These are phyloP conservation scores for Cerastis rubricosa DNA, from an alignment of 2,888 invertebrate species.

Conservation along the genomic window DNA sequence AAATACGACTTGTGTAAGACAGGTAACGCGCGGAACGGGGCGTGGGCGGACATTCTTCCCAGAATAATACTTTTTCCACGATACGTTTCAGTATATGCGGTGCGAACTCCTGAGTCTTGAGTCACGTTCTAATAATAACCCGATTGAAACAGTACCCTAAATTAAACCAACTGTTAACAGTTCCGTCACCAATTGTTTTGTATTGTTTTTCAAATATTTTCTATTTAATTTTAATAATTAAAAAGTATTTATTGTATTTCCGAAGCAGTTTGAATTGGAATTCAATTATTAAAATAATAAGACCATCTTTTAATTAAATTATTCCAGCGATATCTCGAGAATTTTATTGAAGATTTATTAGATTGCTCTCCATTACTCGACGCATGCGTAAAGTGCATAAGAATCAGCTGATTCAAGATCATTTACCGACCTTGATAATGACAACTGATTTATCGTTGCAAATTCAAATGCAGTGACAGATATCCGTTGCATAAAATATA, in stretches of 20 bases:
- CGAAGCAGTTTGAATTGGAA: not conserved
- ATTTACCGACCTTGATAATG: constrained; percentile 84
- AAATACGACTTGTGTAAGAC: constrained; percentile 61
- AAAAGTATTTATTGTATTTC: not conserved
- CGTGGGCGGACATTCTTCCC: constrained; percentile 84
- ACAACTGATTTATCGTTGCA: constrained; percentile 73
- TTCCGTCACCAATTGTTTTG: constrained; percentile 20
- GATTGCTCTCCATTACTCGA: constrained; percentile 31
- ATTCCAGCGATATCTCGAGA: constrained; percentile 3
- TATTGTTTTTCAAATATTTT: not conserved
- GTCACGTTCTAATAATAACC: constrained; percentile 86
- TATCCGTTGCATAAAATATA: constrained; percentile 60
- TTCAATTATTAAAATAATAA: constrained; percentile 9
- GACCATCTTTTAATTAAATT: not conserved
- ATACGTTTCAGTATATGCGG: constrained; percentile 83
- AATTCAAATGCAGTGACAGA: constrained; percentile 60
- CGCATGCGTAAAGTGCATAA: constrained; percentile 54
- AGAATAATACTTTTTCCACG: constrained; percentile 85
- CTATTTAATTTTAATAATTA: not conserved
- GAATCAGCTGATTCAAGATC: constrained; percentile 76
- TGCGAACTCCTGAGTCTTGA: constrained; percentile 85
- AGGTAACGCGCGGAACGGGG: constrained; percentile 65
- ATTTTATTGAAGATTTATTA: constrained; percentile 39
- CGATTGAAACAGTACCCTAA: constrained; percentile 83
- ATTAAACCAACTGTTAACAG: constrained; percentile 70